Conservation (phyloP, 2,797 vertebrate species). For the Channa striata region DNA sequence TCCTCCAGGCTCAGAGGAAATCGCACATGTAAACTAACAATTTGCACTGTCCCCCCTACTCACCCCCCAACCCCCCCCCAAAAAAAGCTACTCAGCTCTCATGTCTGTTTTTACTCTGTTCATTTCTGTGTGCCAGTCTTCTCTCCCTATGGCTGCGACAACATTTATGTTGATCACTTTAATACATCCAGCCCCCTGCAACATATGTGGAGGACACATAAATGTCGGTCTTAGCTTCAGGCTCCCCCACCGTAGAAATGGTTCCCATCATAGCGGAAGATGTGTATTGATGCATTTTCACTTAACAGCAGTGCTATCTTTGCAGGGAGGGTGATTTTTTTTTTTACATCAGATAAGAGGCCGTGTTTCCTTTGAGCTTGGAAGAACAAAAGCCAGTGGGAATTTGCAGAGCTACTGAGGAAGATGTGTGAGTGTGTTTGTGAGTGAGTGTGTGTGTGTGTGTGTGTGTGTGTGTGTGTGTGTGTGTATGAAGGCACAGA, state of each 20-base stretch:
- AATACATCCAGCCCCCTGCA: slow-evolving; percentile 43
- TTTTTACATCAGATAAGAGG: slow-evolving; percentile 58
- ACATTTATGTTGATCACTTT: slow-evolving; percentile 48
- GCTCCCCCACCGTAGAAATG: slow-evolving; percentile 27
- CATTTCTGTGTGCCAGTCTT: slow-evolving; percentile 22
- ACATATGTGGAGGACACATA: slow-evolving; percentile 12
- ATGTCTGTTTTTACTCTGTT: slow-evolving; percentile 17
- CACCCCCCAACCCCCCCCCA: too few species aligned
- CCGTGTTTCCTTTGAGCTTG: slow-evolving; percentile 37
- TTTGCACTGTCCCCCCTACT: slow-evolving; percentile 32
- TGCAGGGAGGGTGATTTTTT: slow-evolving; percentile 40
- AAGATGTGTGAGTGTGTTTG: neutral
- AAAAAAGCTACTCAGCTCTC: too few species aligned
- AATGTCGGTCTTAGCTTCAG: slow-evolving; percentile 35
- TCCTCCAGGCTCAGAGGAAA: slow-evolving; percentile 37
- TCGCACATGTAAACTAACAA: slow-evolving; percentile 7
- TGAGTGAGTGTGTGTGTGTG: neutral
- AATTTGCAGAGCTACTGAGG: slow-evolving; percentile 18
- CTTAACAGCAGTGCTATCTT: slow-evolving; percentile 32
- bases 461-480: slow-evolving; percentile 16
- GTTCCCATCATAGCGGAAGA: slow-evolving; percentile 34
- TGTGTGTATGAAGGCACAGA: slow-evolving; percentile 3
- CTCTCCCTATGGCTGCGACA: slow-evolving; percentile 31
- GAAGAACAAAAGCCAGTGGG: slow-evolving; percentile 48
- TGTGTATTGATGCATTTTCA: slow-evolving; percentile 44